Evolutionary conservation across 2,797 vertebrate genomes (phyloP).

Genomic region (Galago senegalensis): DNA sequence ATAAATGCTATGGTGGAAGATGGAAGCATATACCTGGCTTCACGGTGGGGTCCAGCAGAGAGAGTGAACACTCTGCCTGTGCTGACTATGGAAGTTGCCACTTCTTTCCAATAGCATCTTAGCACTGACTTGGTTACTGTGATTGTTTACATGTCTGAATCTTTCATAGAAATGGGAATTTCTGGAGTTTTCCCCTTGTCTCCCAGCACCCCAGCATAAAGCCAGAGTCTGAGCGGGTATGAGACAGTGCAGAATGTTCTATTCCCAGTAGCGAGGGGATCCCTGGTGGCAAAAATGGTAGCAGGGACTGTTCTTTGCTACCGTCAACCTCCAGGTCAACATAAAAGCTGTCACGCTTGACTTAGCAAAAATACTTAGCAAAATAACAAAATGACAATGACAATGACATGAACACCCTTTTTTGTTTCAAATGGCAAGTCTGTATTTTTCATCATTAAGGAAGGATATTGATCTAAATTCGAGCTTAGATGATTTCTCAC

Average conservation of each 20-base stretch:
- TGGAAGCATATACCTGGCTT: background rate
- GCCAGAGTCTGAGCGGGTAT: background rate
- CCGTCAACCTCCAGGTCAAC: background rate
- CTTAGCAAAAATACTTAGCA: conserved; percentile 74
- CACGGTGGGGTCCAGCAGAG: too few species aligned
- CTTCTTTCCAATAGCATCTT: background rate
- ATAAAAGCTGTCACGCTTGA: conserved; percentile 48
- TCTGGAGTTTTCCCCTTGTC: background rate
- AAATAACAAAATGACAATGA: conserved; percentile 62
- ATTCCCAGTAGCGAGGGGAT: background rate
- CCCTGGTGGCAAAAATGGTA: background rate
- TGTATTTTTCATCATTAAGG: conserved; percentile 74
- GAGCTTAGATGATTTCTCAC: conserved; percentile 67
- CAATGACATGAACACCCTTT: conserved; percentile 54
- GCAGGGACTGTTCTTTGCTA: background rate
- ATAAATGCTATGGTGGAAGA: background rate
- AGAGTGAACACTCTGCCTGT: background rate
- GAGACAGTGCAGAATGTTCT: background rate
- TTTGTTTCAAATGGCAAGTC: conserved; percentile 27
- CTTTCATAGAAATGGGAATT: background rate
- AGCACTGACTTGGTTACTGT: background rate
- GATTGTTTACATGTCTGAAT: background rate
- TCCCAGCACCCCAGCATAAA: background rate
- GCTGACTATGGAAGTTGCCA: background rate
- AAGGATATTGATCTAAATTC: conserved; percentile 80